Conservation (phyloP, 2,113 vertebrate species). For the Zootoca vivipara region DNA sequence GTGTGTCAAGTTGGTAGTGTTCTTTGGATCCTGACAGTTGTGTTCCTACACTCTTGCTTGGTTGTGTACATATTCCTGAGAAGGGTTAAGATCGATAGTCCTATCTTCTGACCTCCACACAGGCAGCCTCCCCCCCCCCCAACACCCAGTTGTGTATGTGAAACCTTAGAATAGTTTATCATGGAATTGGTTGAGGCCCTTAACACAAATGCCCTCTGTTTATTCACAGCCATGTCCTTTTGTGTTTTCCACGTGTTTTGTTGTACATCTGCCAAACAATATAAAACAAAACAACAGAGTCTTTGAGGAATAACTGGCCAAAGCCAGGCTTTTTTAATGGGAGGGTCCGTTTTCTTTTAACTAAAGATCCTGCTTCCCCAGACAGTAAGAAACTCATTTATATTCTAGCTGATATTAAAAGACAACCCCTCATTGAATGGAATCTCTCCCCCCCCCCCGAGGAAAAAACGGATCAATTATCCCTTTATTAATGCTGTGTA, state of each 20-base stretch:
- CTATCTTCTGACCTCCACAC: no score
- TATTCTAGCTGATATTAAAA: neutral
- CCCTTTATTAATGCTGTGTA: neutral
- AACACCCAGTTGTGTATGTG: neutral
- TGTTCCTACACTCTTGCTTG: neutral
- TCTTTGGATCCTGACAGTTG: neutral
- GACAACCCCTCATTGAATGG: neutral
- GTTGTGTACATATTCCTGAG: neutral
- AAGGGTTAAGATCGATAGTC: neutral
- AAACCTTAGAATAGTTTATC: neutral
- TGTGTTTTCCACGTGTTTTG: neutral
- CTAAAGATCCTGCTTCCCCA: neutral
- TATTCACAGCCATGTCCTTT: neutral
- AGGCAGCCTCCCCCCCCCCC: no score
- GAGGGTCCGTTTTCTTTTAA: neutral
- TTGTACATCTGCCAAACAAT: neutral
- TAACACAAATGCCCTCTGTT: neutral
- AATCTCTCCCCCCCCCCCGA: neutral
- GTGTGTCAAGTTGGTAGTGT: no score
- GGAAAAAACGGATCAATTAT: neutral
- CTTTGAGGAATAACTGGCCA: rapidly evolving
- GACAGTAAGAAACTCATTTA: slow-evolving; percentile 15
- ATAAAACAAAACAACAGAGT: neutral
- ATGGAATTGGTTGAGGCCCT: neutral
- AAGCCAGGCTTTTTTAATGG: neutral